Percentiles rank a stretch among this genome's conserved stretches.
These are phyloP conservation scores for Rhagonycha lutea DNA, from an alignment of 2,888 invertebrate species.

Conservation along the genomic window DNA sequence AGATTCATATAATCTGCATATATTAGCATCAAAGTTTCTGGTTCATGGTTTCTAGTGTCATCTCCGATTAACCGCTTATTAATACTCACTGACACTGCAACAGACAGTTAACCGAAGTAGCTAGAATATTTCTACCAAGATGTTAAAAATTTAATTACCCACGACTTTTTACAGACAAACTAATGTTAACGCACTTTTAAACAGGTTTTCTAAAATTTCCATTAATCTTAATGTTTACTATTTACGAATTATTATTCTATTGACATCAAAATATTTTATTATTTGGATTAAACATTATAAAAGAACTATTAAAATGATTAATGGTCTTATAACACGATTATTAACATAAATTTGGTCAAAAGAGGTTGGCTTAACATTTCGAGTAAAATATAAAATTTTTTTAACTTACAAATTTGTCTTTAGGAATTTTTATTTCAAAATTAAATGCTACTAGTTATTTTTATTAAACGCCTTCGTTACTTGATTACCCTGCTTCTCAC, in stretches of 20 bases:
- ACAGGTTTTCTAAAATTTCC: not conserved
- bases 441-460: not conserved
- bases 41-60: conserved; percentile 22
- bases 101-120: conserved; percentile 22
- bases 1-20: conserved; percentile 20
- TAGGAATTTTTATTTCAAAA: not conserved
- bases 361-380: not conserved
- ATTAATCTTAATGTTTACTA: not conserved
- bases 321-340: not conserved
- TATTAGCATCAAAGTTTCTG: conserved; percentile 22
- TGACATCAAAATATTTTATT: not conserved
- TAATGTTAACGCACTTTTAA: not conserved
- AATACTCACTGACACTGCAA: conserved; percentile 22
- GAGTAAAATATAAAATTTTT: not conserved
- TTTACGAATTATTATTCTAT: not conserved
- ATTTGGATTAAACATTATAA: not conserved
- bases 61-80: conserved; percentile 25
- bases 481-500: not conserved
- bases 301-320: not conserved
- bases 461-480: not conserved
- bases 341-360: not conserved
- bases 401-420: not conserved
- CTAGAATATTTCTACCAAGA: not conserved
- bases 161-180: not conserved
- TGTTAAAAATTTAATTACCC: conserved; percentile 1